A percentile compares a stretch with the other conserved stretches of the same genome.
Conservation (phyloP, 2,113 vertebrate species). For the Campylorhamphus procurvoides region DNA sequence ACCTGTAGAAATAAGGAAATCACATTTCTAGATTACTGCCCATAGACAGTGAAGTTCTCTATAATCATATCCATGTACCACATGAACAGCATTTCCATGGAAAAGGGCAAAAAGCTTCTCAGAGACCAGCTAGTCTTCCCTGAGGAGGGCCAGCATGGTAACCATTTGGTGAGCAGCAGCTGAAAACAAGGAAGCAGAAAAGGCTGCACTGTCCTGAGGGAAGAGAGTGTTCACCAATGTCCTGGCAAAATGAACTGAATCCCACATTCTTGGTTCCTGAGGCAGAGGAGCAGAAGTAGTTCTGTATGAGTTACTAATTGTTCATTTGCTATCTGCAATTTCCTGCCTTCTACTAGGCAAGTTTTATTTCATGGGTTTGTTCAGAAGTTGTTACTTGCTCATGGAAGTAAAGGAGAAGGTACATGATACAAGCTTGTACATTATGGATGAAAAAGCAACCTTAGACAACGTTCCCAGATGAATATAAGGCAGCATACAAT, state of each 20-base stretch:
- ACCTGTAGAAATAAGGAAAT: slow-evolving; percentile 52
- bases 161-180: background rate
- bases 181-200: background rate
- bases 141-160: background rate
- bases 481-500: background rate
- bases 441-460: background rate
- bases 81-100: background rate
- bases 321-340: background rate
- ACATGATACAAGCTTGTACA: background rate
- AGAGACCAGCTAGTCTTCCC: background rate
- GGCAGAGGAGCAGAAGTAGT: background rate
- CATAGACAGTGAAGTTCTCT: background rate
- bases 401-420: background rate
- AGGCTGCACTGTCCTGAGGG: background rate
- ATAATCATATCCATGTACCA: background rate
- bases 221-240: background rate
- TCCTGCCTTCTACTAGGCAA: background rate
- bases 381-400: background rate
- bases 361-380: background rate
- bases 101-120: background rate
- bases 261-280: background rate
- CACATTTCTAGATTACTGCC: background rate
- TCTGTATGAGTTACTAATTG: background rate
- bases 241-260: background rate
- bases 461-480: background rate